A percentile compares a stretch with the other conserved stretches of the same genome.
Conservation (phyloP, 2,797 vertebrate species). For the Micromesistius poutassou region DNA sequence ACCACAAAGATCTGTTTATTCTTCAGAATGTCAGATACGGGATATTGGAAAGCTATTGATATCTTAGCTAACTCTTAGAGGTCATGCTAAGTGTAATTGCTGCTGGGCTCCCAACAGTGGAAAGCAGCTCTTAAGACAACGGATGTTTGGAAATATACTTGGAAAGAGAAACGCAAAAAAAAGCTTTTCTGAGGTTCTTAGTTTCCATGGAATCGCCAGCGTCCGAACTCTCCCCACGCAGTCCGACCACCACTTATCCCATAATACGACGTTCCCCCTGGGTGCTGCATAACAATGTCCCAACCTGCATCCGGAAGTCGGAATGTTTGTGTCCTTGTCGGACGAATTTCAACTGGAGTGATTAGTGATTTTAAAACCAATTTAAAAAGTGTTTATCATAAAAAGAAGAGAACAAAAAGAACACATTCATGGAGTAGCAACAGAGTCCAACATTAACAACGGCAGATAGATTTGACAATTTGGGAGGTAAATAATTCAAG, state of each 20-base stretch:
- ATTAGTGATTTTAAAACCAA: no score
- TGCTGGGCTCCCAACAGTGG: constrained; percentile 15
- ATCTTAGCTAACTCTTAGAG: constrained; percentile 15
- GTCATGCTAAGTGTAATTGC: constrained; percentile 21
- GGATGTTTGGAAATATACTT: constrained; percentile 2
- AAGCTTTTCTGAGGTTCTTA: neutral
- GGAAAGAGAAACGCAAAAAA: constrained; percentile 14
- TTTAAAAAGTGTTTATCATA: no score
- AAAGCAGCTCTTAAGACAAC: constrained; percentile 24
- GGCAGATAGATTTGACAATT: no score
- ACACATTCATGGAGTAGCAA: no score
- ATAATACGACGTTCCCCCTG: constrained; percentile 13
- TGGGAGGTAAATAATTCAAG: no score
- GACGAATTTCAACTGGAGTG: constrained; percentile 38
- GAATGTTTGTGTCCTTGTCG: constrained; percentile 5
- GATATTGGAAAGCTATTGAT: constrained; percentile 7
- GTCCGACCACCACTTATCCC: constrained; percentile 20
- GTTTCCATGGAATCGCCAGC: constrained; percentile 26
- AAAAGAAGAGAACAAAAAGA: no score
- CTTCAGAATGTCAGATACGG: constrained; percentile 6
- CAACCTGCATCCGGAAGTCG: constrained; percentile 14
- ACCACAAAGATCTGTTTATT: neutral
- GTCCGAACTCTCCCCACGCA: neutral
- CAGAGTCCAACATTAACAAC: no score
- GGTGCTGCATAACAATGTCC: constrained; percentile 25